phyloP scores from a whole-genome alignment of 2,888 invertebrate species.

The Epinotia nisella region DNA sequence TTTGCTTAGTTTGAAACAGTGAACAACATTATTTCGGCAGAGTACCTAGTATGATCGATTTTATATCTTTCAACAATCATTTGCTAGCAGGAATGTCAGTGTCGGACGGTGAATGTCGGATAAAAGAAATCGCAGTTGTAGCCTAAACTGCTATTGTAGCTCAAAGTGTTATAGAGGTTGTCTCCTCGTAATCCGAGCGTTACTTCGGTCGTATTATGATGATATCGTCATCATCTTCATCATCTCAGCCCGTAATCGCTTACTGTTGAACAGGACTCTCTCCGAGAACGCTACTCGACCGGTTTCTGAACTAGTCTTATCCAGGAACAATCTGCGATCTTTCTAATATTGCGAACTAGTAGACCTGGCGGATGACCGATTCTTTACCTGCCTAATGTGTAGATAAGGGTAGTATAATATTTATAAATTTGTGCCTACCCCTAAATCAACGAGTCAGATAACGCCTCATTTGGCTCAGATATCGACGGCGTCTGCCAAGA shows the following conservation, averaged over 20 bases:
- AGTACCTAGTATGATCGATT: too few relatives aligned
- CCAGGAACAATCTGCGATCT: background rate
- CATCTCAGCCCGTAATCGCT: too few relatives aligned
- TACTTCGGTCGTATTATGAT: too few relatives aligned
- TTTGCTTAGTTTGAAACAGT: background rate
- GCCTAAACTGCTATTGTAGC: too few relatives aligned
- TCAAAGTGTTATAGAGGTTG: too few relatives aligned
- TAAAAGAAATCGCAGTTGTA: background rate
- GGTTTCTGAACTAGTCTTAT: background rate
- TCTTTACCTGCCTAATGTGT: background rate
- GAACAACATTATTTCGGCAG: background rate
- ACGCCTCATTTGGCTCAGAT: constrained; percentile 13
- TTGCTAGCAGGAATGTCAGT: background rate
- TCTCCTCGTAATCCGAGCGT: too few relatives aligned
- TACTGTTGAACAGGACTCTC: too few relatives aligned
- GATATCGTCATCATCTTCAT: too few relatives aligned
- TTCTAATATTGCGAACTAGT: background rate
- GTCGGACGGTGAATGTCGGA: background rate
- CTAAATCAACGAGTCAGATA: constrained; percentile 3
- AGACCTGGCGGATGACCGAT: background rate
- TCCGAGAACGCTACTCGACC: background rate
- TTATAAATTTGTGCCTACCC: background rate
- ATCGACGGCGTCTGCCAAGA: constrained; percentile 25
- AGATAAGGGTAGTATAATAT: background rate
- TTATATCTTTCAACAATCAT: too few relatives aligned